These are phyloP conservation scores for Zaprionus nigranus DNA, from an alignment of 1,140 invertebrate genomes.

Conservation along the genomic window DNA sequence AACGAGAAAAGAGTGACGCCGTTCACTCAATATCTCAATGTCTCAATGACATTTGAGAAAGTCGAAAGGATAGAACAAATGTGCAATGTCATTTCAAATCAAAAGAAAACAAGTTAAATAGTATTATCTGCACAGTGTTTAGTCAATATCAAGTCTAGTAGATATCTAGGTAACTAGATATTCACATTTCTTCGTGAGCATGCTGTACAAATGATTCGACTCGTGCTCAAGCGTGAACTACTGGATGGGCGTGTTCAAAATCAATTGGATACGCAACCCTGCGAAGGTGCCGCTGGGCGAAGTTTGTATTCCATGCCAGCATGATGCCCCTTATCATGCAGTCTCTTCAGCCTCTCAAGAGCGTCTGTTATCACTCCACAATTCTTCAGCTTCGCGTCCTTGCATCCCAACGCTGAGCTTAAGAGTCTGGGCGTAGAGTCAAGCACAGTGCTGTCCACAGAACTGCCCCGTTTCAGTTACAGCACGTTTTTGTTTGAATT, in stretches of 20 bases:
- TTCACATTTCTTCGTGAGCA: conserved; percentile 87
- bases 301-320: conserved; percentile 96
- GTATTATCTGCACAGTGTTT: no score
- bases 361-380: conserved; percentile 95
- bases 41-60: no score
- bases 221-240: conserved; percentile 90
- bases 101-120: no score
- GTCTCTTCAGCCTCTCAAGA: conserved; percentile 89
- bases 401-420: conserved; percentile 95
- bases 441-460: conserved; percentile 87
- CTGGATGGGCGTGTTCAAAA: conserved; percentile 89
- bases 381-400: conserved; percentile 97
- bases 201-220: conserved; percentile 88
- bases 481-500: conserved; percentile 95
- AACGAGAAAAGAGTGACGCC: no score
- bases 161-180: no score
- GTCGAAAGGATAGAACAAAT: no score
- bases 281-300: conserved; percentile 91
- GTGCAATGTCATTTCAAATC: no score
- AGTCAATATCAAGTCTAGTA: no score
- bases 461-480: conserved; percentile 95
- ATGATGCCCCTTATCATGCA: conserved; percentile 96
- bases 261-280: no score
- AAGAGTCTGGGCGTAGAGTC: conserved; percentile 89
- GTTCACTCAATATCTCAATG: no score